Conservation (phyloP, 2,888 invertebrate genomes). For the Agonopterix arenella region DNA sequence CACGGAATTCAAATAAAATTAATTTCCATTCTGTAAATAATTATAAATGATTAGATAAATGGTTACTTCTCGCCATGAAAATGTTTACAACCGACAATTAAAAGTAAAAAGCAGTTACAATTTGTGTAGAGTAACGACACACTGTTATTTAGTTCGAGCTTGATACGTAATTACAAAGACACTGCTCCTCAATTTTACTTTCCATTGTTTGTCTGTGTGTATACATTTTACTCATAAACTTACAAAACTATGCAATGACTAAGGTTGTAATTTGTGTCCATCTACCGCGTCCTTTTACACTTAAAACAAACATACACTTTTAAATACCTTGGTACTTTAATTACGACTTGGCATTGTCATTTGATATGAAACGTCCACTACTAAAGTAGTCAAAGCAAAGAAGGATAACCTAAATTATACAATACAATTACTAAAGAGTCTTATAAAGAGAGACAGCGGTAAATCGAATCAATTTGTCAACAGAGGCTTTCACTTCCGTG, state of each 20-base stretch:
- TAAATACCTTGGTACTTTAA: not conserved
- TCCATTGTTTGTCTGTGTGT: constrained; percentile 23
- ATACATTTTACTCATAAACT: constrained; percentile 14
- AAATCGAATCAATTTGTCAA: constrained; percentile 60
- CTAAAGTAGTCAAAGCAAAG: not conserved
- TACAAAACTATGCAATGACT: constrained; percentile 14
- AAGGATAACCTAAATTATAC: not conserved
- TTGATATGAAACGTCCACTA: not conserved
- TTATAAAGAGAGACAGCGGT: constrained; percentile 26
- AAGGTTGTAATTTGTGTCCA: constrained; percentile 5
- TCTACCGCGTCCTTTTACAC: not conserved
- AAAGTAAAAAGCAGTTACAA: constrained; percentile 26
- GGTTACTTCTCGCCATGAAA: constrained; percentile 21
- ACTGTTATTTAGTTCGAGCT: constrained; percentile 19
- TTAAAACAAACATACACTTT: not conserved
- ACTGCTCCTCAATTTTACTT: constrained; percentile 18
- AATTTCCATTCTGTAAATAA: constrained; percentile 27
- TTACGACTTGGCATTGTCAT: not conserved
- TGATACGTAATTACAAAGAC: constrained; percentile 17
- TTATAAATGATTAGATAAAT: constrained; percentile 24
- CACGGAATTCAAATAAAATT: constrained; percentile 26
- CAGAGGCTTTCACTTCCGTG: constrained; percentile 31
- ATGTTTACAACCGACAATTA: constrained; percentile 32
- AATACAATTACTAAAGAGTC: not conserved
- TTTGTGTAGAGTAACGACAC: constrained; percentile 23